Evolutionary conservation across 2,113 vertebrate genomes (phyloP).

Genomic region (Monarcha castaneiventris): DNA sequence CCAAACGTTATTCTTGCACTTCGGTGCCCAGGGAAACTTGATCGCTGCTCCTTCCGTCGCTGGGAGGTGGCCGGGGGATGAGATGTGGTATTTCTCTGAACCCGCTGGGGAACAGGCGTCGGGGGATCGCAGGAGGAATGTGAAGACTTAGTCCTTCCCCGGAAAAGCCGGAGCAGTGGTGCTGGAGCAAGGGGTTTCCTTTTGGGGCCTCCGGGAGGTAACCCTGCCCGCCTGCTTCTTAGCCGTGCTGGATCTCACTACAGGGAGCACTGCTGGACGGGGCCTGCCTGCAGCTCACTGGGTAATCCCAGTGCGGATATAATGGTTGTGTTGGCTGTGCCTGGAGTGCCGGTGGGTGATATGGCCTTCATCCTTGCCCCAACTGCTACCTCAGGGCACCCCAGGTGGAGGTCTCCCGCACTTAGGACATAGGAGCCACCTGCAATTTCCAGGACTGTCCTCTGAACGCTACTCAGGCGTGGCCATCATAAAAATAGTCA

Average conservation of each 20-base stretch:
- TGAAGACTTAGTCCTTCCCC: not conserved
- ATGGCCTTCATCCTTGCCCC: not conserved
- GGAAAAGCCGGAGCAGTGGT: not conserved
- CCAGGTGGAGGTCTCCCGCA: not conserved
- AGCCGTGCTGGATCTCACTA: not conserved
- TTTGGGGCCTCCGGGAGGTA: not conserved
- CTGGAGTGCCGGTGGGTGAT: accelerated
- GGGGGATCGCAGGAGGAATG: accelerated
- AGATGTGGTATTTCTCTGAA: not conserved
- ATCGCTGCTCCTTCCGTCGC: not conserved
- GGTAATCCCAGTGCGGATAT: not conserved
- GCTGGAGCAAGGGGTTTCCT: not conserved
- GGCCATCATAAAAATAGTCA: not conserved
- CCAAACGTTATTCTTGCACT: not conserved
- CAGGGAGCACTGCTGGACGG: not conserved
- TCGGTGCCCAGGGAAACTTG: not conserved
- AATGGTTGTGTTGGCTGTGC: not conserved
- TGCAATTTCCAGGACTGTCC: not conserved
- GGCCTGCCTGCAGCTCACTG: not conserved
- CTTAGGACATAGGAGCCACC: not conserved
- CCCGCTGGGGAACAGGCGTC: accelerated
- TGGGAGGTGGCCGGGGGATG: not conserved
- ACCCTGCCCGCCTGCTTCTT: not conserved
- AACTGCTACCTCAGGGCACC: not conserved
- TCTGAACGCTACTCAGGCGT: not conserved